A percentile compares a stretch with the other conserved stretches of the same genome.
Conservation (phyloP, 1,140 invertebrate species). For the Cyclina sinensis region DNA sequence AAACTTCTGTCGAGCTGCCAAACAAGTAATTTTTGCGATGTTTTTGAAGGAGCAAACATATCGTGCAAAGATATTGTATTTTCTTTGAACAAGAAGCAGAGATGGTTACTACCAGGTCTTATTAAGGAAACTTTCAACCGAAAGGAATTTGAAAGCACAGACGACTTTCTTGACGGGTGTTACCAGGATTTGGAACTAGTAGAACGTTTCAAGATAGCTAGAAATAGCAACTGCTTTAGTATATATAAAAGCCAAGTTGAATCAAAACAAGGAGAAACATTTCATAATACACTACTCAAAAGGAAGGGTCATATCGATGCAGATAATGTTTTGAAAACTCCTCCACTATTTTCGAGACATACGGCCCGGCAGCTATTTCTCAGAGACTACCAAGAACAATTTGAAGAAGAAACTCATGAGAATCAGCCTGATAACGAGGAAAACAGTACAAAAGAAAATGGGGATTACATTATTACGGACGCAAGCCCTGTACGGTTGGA, state of each 20-base stretch:
- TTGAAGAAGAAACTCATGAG: no score
- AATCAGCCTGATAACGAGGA: not conserved
- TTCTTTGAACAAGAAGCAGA: not conserved
- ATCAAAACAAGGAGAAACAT: not conserved
- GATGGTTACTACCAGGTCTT: conserved; percentile 26
- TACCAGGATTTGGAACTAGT: not conserved
- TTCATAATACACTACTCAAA: not conserved
- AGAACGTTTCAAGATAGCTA: not conserved
- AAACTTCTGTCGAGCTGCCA: not conserved
- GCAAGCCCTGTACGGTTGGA: not conserved
- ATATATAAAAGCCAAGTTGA: not conserved
- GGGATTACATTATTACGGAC: not conserved
- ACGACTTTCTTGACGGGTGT: not conserved
- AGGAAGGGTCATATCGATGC: not conserved
- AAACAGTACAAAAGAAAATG: not conserved
- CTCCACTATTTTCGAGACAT: not conserved
- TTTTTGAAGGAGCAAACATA: not conserved
- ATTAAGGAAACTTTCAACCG: not conserved
- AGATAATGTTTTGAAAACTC: conserved; percentile 22
- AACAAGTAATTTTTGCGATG: not conserved
- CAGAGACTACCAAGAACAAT: not conserved
- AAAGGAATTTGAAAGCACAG: not conserved
- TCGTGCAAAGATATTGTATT: not conserved
- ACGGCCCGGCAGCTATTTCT: not conserved
- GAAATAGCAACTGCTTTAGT: not conserved